Evolutionary conservation across 2,888 invertebrate genomes (phyloP).

Genomic region (Caenorhabditis wallacei): DNA sequence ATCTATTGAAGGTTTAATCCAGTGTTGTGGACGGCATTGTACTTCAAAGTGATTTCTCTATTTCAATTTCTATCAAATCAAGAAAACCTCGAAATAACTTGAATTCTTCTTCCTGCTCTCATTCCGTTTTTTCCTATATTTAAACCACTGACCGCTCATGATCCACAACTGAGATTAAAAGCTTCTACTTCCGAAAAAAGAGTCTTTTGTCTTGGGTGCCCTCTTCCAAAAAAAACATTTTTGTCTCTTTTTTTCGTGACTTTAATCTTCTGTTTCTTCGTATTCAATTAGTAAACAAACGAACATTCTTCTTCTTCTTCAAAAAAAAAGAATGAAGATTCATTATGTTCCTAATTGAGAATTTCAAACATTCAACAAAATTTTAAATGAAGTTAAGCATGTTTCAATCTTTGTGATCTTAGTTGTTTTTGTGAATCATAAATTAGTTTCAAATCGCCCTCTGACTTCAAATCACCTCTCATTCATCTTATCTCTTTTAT

Average conservation of each 20-base stretch:
- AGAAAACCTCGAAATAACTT: constrained; percentile 3
- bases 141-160: constrained; percentile 41
- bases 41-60: too few species aligned
- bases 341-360: constrained; percentile 13
- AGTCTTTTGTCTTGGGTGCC: constrained; percentile 52
- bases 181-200: constrained; percentile 39
- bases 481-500: constrained; percentile 49
- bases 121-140: constrained; percentile 7
- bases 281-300: constrained; percentile 54
- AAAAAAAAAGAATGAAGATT: neutral
- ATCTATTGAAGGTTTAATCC: too few species aligned
- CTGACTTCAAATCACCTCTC: constrained; percentile 24
- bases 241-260: neutral
- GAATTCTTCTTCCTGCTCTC: neutral
- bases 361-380: neutral
- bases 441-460: constrained; percentile 25
- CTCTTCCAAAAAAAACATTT: constrained; percentile 39
- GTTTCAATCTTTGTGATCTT: constrained; percentile 9
- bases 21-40: too few species aligned
- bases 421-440: constrained; percentile 16
- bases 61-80: too few species aligned
- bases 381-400: constrained; percentile 11
- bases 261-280: constrained; percentile 21
- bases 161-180: constrained; percentile 55
- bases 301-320: constrained; percentile 45